Conservation (phyloP, 2,888 invertebrate genomes). For the Epirrhoe tristata region DNA sequence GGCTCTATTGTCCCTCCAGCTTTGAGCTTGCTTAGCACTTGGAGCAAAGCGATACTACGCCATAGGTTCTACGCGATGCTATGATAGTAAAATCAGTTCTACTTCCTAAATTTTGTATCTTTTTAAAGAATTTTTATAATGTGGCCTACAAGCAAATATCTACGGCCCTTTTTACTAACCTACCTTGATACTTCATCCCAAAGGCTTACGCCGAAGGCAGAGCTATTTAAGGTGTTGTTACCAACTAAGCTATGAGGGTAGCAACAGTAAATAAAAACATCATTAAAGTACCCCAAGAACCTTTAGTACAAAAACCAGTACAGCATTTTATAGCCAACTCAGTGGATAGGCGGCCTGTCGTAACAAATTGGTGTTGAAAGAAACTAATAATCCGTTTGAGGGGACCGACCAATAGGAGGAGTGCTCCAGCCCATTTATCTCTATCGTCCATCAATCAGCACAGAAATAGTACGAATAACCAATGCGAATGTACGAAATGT, state of each 20-base stretch:
- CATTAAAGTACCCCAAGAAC: no score
- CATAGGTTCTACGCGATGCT: not conserved
- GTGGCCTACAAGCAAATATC: no score
- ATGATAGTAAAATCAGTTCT: no score
- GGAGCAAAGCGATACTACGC: conserved; percentile 13
- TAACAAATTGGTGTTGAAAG: conserved; percentile 45
- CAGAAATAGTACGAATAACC: conserved; percentile 45
- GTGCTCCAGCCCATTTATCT: conserved; percentile 72
- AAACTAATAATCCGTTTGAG: conserved; percentile 69
- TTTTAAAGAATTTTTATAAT: no score
- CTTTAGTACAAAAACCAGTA: not conserved
- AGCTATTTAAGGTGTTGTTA: no score
- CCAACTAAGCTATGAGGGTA: no score
- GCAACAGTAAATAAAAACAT: no score
- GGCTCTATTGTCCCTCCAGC: conserved; percentile 35
- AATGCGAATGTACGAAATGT: not conserved
- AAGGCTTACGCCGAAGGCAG: no score
- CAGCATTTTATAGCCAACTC: not conserved
- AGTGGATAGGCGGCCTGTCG: conserved; percentile 20
- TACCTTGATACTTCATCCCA: no score
- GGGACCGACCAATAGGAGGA: conserved; percentile 64
- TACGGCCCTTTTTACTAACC: no score
- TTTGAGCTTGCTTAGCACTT: conserved; percentile 20
- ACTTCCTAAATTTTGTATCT: no score
- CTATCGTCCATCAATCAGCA: conserved; percentile 64